phyloP scores from a whole-genome alignment of 2,797 vertebrate genomes.

The Champsocephalus esox region DNA sequence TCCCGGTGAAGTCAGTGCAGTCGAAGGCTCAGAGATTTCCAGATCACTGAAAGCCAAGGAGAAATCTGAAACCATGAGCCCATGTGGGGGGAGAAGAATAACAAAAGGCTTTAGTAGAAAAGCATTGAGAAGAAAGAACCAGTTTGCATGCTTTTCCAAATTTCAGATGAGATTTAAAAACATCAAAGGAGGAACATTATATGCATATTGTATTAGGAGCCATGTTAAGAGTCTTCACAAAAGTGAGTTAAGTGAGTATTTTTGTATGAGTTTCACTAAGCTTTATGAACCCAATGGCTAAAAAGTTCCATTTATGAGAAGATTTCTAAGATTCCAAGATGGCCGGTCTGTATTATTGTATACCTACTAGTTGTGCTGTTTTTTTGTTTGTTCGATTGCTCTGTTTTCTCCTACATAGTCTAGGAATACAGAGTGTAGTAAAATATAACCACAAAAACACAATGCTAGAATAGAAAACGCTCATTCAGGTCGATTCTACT shows the following conservation, averaged over 20 bases:
- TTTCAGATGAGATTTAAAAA: conserved; percentile 65
- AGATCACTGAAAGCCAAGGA: conserved; percentile 52
- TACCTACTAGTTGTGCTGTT: background rate
- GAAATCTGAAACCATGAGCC: conserved; percentile 65
- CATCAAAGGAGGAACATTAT: conserved; percentile 47
- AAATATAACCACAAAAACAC: conserved; percentile 9
- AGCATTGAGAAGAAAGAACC: conserved; percentile 47
- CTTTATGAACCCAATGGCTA: background rate
- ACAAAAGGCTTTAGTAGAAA: conserved; percentile 57
- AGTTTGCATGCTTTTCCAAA: conserved; percentile 68
- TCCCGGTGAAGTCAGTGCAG: conserved; percentile 29
- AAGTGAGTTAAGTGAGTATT: conserved; percentile 8
- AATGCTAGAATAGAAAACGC: background rate
- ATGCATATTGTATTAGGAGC: conserved; percentile 20
- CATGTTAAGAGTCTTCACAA: background rate
- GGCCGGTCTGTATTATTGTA: background rate
- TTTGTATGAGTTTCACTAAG: conserved; percentile 3
- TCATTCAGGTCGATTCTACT: background rate
- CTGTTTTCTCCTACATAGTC: background rate
- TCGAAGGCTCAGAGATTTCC: conserved; percentile 50
- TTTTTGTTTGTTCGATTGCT: no score
- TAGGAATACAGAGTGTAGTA: background rate
- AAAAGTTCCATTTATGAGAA: background rate
- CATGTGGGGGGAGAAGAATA: conserved; percentile 54
- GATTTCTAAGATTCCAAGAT: background rate